Base-by-base conservation (phyloP, 2,113 vertebrate genomes). In the Cynocephalus volans region DNA sequence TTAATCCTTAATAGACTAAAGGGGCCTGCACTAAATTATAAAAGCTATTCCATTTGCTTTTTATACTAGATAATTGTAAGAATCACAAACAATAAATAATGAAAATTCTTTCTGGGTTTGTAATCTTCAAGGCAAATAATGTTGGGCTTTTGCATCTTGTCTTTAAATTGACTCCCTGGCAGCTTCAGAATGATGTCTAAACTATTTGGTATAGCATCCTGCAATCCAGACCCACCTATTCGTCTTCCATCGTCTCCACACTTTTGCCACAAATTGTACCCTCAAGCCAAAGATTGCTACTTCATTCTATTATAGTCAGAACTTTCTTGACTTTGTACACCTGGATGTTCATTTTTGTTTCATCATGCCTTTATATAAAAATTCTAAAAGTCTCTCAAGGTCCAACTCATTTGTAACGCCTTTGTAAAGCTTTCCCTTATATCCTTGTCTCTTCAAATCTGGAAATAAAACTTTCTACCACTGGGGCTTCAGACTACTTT, bases 1-100 rank as follows among this genome's bases (percentile, higher is more conserved):
- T 28, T 94, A 81, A 93, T 56, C 33, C 15, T 89, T 69, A 64
- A 76, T 24, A 65, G 79, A 84, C 15, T 52, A 73, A 65, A 95
- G 24, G 45, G 52, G 33, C 3, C 24, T 97, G 5, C 31, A 45
- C 31, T 65, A 50, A 86, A 76, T 33, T 50, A 19, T 65, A 88
- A 79, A 18, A 91, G 8, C 19, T 28, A 24, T 70, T 56, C 6
- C 3, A 23, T 56, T 81, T 85, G 10, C 17, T 17, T 93, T 93
- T 91, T 83, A 48, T 80, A 17, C 33, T 69, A 81, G 17, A 36
- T 60, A 50, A 36, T 58, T 81, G 1, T n/a, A 69, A 82, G 19
- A 65, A 56, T 64, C 6, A 33, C 36, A 60, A 90, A 69, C 41
- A 79, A 52, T 64, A 77, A 95, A 82, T 33, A 81, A 21, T 50